phyloP scores from a whole-genome alignment of 1,140 invertebrate genomes.

The Samia ricini region DNA sequence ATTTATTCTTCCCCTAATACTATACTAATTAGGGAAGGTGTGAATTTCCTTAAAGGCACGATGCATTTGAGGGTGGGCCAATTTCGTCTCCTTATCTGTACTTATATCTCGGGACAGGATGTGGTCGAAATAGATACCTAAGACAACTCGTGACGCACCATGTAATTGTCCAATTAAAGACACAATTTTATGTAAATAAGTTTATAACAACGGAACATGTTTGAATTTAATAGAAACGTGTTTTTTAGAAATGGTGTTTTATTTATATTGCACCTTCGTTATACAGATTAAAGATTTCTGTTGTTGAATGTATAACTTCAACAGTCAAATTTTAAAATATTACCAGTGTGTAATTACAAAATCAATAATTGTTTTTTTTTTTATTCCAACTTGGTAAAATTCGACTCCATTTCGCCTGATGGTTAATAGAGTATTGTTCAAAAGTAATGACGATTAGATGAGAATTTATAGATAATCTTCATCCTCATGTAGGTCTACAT shows the following conservation, averaged over 20 bases:
- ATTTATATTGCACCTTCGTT: neutral
- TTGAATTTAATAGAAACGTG: conserved; percentile 18
- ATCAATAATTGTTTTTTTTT: too few relatives aligned
- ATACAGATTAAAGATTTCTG: neutral
- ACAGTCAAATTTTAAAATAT: too few relatives aligned
- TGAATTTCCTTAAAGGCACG: conserved; percentile 62
- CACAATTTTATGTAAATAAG: conserved; percentile 67
- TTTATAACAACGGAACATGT: conserved; percentile 21
- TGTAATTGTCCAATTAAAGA: conserved; percentile 71
- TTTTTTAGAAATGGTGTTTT: conserved; percentile 11
- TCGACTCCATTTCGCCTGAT: too few relatives aligned
- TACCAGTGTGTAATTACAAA: too few relatives aligned
- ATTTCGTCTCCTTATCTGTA: conserved; percentile 42
- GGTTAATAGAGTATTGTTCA: too few relatives aligned
- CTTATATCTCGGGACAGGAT: conserved; percentile 57
- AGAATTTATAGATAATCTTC: too few relatives aligned
- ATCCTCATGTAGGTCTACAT: too few relatives aligned
- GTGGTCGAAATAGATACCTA: conserved; percentile 50
- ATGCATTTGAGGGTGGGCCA: conserved; percentile 56
- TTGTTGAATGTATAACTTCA: neutral
- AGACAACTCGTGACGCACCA: conserved; percentile 36
- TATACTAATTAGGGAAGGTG: conserved; percentile 68
- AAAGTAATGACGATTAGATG: too few relatives aligned
- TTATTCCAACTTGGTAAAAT: too few relatives aligned
- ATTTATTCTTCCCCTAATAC: conserved; percentile 63